Conservation (phyloP, 1,140 invertebrate genomes). For the Leptopilina clavipes region DNA sequence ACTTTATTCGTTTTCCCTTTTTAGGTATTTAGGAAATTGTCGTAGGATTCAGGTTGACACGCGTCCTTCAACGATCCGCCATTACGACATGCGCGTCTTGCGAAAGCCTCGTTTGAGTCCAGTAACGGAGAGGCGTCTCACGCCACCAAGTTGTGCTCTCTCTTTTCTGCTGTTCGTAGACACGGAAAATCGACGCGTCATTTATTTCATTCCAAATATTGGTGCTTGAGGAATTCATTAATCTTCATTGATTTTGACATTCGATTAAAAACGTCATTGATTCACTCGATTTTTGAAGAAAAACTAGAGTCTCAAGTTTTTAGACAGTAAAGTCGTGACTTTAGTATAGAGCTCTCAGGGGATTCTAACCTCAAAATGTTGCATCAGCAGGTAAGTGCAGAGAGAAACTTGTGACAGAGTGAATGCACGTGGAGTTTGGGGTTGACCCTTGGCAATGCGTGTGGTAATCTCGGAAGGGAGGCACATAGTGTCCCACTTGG, state of each 20-base stretch:
- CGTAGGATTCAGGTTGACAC: slow-evolving; percentile 35
- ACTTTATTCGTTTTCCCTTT: neutral
- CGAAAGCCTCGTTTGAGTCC: slow-evolving; percentile 48
- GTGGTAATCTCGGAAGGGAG: slow-evolving; percentile 19
- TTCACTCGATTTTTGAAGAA: neutral
- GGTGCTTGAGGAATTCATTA: neutral
- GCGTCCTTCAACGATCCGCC: slow-evolving; percentile 58
- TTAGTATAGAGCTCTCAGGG: neutral
- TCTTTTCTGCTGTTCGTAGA: neutral
- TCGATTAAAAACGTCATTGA: neutral
- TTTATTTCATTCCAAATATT: neutral
- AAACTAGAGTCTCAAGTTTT: neutral
- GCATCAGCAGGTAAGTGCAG: neutral
- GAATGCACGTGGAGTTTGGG: slow-evolving; percentile 43
- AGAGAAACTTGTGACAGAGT: neutral
- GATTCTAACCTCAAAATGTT: slow-evolving; percentile 30
- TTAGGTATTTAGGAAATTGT: neutral
- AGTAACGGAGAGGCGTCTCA: slow-evolving; percentile 49
- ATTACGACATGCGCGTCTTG: slow-evolving; percentile 67
- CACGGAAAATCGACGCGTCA: neutral
- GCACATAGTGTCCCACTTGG: slow-evolving; percentile 53
- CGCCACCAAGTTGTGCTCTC: slow-evolving; percentile 60
- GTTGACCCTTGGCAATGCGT: slow-evolving; percentile 17
- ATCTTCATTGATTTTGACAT: neutral
- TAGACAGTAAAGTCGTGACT: neutral